Base-by-base conservation (phyloP, 2,888 invertebrate genomes). In the Trisateles emortualis region DNA sequence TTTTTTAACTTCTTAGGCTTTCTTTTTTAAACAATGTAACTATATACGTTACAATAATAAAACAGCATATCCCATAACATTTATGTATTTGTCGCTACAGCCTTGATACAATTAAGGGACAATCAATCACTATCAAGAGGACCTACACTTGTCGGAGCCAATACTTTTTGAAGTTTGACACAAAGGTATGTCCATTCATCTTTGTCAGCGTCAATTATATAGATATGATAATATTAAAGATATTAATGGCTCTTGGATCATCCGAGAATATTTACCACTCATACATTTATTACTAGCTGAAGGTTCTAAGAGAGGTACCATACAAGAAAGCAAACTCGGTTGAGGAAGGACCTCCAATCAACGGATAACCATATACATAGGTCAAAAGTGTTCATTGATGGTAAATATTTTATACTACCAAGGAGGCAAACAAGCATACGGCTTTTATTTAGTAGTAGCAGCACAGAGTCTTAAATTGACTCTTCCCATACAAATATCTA, bases 111-210 rank as follows among this genome's bases (percentile, higher is more conserved):
- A 53, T 60, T 56, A 48, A 16, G 38, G 19, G 36, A 14, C 56
- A 50, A 63, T 70, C 63, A 54, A 60, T 68, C 63, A 60, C 45
- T 40, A 42, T 22, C 40, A 59, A 11, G 11, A 14, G 11, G 13
- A 32, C 32, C 50, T 38, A 47, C 49, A 66, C 53, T 59, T 54
- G 38, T 44, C 19, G 36, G 10, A 24, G 38, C 29, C 42, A 38
- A 60, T 58, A 60, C 51, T 57, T 60, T 6, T 33, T 29, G 40
- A 54, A 49, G 32, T 53, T 16, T 49, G 33, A 50, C 50, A 59
- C 46, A 40, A 45, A 47, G 44, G 35, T 19, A 9, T 41, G 11
- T 35, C 38, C 11, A 48, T 59, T 45, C 36, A 42, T 65, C 57
- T 49, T 47, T 47, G 49, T 61, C 55, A 53, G 16, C 16, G 16